A percentile compares a stretch with the other conserved stretches of the same genome.
Conservation (phyloP, 2,113 vertebrate genomes). For the Larimichthys polyactis region DNA sequence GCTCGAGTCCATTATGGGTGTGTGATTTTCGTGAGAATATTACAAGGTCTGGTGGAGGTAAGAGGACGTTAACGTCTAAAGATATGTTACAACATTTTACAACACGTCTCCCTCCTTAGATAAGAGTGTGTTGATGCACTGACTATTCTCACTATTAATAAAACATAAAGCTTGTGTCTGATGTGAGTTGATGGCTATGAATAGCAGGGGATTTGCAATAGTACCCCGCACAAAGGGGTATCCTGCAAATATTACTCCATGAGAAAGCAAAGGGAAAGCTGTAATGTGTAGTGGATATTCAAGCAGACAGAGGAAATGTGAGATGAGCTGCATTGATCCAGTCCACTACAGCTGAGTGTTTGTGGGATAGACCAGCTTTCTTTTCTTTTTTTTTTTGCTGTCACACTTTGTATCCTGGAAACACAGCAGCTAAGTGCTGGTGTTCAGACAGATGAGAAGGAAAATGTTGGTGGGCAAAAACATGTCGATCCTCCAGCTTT, state of each 20-base stretch:
- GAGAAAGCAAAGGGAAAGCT: constrained; percentile 29
- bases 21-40: constrained; percentile 97
- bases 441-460: constrained; percentile 16
- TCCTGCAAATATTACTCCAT: not conserved
- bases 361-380: constrained; percentile 39
- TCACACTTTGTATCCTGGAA: constrained; percentile 41
- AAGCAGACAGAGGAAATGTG: constrained; percentile 51
- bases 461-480: constrained; percentile 22
- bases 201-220: not conserved
- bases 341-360: constrained; percentile 49
- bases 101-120: not conserved
- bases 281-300: constrained; percentile 7
- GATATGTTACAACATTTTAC: not conserved
- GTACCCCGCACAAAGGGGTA: not conserved
- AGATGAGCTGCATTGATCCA: constrained; percentile 66
- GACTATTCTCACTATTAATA: not conserved
- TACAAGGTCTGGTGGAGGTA: constrained; percentile 99
- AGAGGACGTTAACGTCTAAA: constrained; percentile 12
- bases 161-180: not conserved
- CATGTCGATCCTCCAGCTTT: constrained; percentile 1
- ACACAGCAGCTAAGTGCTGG: constrained; percentile 30
- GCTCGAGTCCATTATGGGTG: constrained; percentile 95
- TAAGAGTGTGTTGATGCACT: not conserved
- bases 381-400: not conserved
- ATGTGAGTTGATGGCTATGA: not conserved